Evolutionary conservation across 2,113 vertebrate species (phyloP), one percentile per base, ranked within the genome.

Genomic region (Siniperca knerii): DNA sequence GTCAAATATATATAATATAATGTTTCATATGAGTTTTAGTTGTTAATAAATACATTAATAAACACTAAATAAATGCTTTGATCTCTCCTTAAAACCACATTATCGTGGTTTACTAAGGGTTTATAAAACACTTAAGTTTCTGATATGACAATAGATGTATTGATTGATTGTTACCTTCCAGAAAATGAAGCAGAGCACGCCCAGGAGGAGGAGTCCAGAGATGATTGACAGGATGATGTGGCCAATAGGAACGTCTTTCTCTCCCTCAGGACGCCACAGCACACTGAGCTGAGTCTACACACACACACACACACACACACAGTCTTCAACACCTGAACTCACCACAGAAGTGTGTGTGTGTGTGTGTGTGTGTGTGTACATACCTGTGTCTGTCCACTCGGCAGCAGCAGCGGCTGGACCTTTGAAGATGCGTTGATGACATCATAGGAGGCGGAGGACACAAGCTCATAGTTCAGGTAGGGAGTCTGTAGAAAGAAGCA

Each of bases 141-240:
- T 18, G 15, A 52, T 6, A 52, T 1, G 15, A 52, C 4, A 62
- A 35, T 35, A 35, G 29, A 35, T 10, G 6, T 62, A 35, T n/a
- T 60, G 12, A 54, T 50, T 29, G 0, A 71, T 23, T 69, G 54
- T 29, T 83, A 87, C 85, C 85, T 87, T 87, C 86, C 86, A 87
- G 73, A 84, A 87, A 68, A 87, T 68, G 73, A 73, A 40, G 55
- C 61, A 35, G 67, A 68, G 67, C 29, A 84, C 8, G 46, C 54
- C 67, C 44, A 87, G 81, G 25, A 87, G 81, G 29, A 87, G 54
- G 23, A 84, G 77, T 13, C 73, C 86, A 64, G 25, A 87, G 13
- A 87, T 42, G 52, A 87, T 8, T 55, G 86, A 80, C 67, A 87
- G 37, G 55, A 84, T 8, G 7, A 87, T 68, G 54, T 87, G 84